Percentiles rank a stretch among this genome's conserved stretches.
These are phyloP conservation scores for Apteryx mantelli DNA, from an alignment of 2,113 vertebrate genomes.

Conservation along the genomic window DNA sequence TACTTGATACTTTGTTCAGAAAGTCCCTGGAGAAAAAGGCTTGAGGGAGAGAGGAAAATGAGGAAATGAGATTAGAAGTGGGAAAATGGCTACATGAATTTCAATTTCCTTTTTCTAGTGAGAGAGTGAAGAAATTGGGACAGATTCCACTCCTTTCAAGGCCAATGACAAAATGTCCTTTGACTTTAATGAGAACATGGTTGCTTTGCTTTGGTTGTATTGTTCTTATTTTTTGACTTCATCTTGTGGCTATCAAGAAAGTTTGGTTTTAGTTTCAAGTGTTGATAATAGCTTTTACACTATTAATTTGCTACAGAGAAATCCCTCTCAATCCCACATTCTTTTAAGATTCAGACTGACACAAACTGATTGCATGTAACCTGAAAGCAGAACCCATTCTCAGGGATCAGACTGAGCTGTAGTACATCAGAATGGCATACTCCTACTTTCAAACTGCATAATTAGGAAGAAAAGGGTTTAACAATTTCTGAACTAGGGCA, in stretches of 20 bases:
- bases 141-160: constrained; percentile 14
- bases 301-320: background rate
- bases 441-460: background rate
- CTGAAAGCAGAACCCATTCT: background rate
- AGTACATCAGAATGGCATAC: background rate
- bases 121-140: constrained; percentile 30
- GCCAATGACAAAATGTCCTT: background rate
- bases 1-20: constrained; percentile 19
- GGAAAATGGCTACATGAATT: constrained; percentile 15
- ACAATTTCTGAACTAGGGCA: background rate
- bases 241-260: background rate
- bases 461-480: constrained; percentile 2
- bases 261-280: background rate
- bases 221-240: constrained; percentile 39
- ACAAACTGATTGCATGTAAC: background rate
- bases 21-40: background rate
- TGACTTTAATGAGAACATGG: constrained; percentile 17
- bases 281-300: background rate
- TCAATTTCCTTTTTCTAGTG: constrained; percentile 45
- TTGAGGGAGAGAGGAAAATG: constrained; percentile 25
- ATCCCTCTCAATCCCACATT: background rate
- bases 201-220: background rate
- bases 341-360: background rate
- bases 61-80: constrained; percentile 65
- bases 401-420: background rate